Conservation (phyloP, 2,797 vertebrate species). For the Orestias chungarensis region DNA sequence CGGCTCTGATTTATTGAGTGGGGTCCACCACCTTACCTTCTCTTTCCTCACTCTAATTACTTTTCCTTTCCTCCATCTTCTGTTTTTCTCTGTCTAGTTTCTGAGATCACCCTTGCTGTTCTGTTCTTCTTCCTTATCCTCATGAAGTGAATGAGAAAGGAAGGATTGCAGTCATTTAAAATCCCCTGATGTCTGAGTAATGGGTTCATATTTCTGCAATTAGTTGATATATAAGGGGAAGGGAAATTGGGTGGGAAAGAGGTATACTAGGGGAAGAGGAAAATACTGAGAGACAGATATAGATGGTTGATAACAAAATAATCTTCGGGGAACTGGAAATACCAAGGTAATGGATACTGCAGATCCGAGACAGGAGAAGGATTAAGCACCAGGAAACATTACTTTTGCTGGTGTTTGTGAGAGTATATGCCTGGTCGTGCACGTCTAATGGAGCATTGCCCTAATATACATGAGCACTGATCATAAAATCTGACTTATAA, state of each 20-base stretch:
- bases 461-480: constrained; percentile 22
- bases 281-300: constrained; percentile 43
- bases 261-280: constrained; percentile 13
- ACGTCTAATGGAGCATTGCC: neutral
- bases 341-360: constrained; percentile 58
- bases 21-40: constrained; percentile 48
- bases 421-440: neutral
- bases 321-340: constrained; percentile 54
- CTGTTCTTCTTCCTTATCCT: constrained; percentile 2
- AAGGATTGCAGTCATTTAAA: constrained; percentile 48
- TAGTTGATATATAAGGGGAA: constrained; percentile 30
- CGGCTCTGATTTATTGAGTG: constrained; percentile 73
- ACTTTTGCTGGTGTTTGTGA: constrained; percentile 26
- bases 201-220: constrained; percentile 61
- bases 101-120: constrained; percentile 15
- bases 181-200: constrained; percentile 38
- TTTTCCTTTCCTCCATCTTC: constrained; percentile 41
- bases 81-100: constrained; percentile 23
- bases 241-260: neutral
- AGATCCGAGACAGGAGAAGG: constrained; percentile 50
- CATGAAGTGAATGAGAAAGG: neutral
- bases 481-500: constrained; percentile 18
- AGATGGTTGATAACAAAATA: constrained; percentile 65
- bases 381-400: constrained; percentile 57
- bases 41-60: constrained; percentile 63